A percentile compares a stretch with the other conserved stretches of the same genome.
Conservation (phyloP, 2,888 invertebrate species). For the Napeogenes inachia region DNA sequence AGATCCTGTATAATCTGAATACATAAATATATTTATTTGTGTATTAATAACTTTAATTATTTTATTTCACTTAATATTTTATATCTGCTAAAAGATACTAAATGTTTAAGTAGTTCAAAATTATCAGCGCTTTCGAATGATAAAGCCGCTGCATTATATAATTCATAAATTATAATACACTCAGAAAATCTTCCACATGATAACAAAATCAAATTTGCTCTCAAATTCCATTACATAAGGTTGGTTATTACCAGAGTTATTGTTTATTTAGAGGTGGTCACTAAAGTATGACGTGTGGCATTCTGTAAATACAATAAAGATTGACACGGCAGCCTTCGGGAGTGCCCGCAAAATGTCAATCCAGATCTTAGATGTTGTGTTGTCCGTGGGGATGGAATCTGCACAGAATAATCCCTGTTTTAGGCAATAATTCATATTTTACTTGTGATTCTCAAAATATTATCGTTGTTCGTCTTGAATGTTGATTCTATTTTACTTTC, state of each 20-base stretch:
- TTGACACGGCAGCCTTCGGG: conserved; percentile 55
- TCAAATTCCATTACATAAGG: background rate
- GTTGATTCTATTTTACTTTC: no score
- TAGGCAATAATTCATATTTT: background rate
- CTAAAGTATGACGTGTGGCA: conserved; percentile 44
- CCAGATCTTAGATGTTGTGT: conserved; percentile 59
- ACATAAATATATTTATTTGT: conserved; percentile 9
- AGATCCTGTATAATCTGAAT: conserved; percentile 38
- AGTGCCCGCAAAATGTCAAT: conserved; percentile 65
- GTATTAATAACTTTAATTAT: no score
- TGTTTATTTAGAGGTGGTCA: conserved; percentile 38
- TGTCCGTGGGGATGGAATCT: conserved; percentile 41
- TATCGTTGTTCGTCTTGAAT: no score
- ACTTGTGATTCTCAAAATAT: background rate
- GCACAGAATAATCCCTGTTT: conserved; percentile 3
- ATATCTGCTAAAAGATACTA: no score
- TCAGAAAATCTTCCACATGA: no score
- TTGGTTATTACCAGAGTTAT: conserved; percentile 4
- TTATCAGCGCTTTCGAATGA: no score
- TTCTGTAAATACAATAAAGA: conserved; percentile 55
- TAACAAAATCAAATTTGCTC: no score
- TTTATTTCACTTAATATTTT: no score
- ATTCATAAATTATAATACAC: no score
- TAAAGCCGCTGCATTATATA: no score
- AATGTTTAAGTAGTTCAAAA: no score